Base-by-base conservation (phyloP, 2,113 vertebrate species). In the Prunella fulvescens region DNA sequence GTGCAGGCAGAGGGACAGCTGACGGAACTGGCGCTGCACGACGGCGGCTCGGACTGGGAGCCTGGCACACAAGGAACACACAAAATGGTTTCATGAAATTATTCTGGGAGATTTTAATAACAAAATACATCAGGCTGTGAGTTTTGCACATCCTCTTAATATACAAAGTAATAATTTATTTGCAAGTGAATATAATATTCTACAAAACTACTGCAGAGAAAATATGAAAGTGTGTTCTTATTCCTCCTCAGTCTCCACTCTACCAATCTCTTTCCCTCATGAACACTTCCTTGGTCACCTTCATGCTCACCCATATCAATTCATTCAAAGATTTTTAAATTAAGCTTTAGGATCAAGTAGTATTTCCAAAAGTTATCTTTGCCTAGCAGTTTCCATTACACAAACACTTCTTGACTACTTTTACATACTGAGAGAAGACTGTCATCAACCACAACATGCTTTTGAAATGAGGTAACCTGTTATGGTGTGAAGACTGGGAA, bases 1-100 rank as follows among this genome's bases (percentile, higher is more conserved):
- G 98, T 99, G 97, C 99, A 99, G 96, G 98, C 97, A 26, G 98
- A 97, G 7, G 99, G 99, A 91, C 99, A 99, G 40, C 98, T 97
- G 39, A 99, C 97, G 23, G 98, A 98, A 93, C 99, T 99, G 93
- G 99, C 98, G 19, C 97, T 98, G 96, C 99, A 99, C 4, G 98
- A 97, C 0, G 98, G 98, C 37, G 98, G 92, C 88, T 99, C 99
- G 0, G 98, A 95, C 58, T 97, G 97, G 4, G 98, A 96, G 95
- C 99, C 99, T 99, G 97, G 24, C 45, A 56, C 86, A 42, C 25
- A 26, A 42, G 11, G 80, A 90, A 91, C 81, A 92, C 47, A 51
- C 11, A 1, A 12, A 39, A 40, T 0, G 64, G 17, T 2, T 67
- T 83, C 58, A 24, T 37, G 37, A 37, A 37, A 37, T 37, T 37